Conservation (phyloP, 2,888 invertebrate genomes). For the Phragmatobia fuliginosa region DNA sequence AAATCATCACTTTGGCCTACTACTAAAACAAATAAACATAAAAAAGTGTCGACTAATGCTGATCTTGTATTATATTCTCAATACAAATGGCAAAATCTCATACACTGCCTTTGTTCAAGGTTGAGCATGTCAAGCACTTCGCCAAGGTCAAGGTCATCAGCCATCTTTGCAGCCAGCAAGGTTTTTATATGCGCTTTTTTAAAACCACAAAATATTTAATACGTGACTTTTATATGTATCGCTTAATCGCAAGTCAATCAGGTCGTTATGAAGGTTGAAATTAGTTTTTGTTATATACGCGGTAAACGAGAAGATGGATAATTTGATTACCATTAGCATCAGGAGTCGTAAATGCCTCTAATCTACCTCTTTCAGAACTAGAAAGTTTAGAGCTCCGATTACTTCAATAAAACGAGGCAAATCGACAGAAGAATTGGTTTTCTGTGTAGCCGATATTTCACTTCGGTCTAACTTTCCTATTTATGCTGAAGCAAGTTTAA, state of each 20-base stretch:
- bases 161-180: constrained; percentile 41
- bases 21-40: background rate
- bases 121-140: constrained; percentile 52
- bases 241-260: background rate
- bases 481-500: too few relatives aligned
- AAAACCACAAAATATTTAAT: background rate
- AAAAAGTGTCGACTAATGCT: background rate
- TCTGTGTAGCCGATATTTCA: too few relatives aligned
- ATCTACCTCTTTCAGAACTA: too few relatives aligned
- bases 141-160: constrained; percentile 53
- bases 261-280: background rate
- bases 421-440: too few relatives aligned
- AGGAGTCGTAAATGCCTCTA: too few relatives aligned
- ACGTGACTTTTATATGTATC: background rate
- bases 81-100: constrained; percentile 18
- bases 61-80: background rate
- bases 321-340: too few relatives aligned
- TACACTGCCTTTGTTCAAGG: constrained; percentile 42
- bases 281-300: too few relatives aligned
- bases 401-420: too few relatives aligned
- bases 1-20: background rate
- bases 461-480: too few relatives aligned
- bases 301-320: too few relatives aligned
- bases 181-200: background rate
- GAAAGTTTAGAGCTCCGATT: too few relatives aligned